Conservation (phyloP, 2,888 invertebrate genomes). For the Operophtera brumata region DNA sequence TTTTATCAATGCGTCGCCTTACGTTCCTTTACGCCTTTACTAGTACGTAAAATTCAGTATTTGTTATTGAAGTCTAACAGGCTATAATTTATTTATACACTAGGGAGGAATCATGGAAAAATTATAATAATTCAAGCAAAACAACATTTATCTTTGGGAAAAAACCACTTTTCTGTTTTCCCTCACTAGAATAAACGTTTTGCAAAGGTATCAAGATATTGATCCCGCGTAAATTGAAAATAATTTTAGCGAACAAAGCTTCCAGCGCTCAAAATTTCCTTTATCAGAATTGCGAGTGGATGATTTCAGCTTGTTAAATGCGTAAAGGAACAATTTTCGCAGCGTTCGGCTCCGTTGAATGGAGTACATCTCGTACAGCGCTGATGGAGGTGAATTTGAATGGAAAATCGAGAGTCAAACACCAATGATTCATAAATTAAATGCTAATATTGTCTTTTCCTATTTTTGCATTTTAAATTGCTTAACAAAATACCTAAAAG, state of each 20-base stretch:
- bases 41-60: too few relatives aligned
- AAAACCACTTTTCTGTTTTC: constrained; percentile 22
- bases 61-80: background rate
- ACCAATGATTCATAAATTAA: constrained; percentile 42
- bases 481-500: too few relatives aligned
- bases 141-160: background rate
- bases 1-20: too few relatives aligned
- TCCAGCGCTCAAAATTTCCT: constrained; percentile 32
- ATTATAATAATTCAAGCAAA: constrained; percentile 3
- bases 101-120: background rate
- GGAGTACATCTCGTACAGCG: constrained; percentile 38
- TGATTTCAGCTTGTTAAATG: constrained; percentile 42
- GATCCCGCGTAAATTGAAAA: constrained; percentile 35
- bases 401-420: constrained; percentile 53
- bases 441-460: constrained; percentile 36
- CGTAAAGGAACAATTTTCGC: constrained; percentile 41
- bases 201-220: constrained; percentile 26
- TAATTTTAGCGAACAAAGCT: constrained; percentile 40
- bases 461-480: constrained; percentile 19
- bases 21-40: too few relatives aligned
- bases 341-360: constrained; percentile 41
- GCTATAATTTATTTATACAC: background rate
- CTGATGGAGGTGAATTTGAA: constrained; percentile 48
- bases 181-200: constrained; percentile 19
- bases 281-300: constrained; percentile 38